These are phyloP conservation scores for Ptychadena robeensis DNA, from an alignment of 2,797 vertebrate genomes.

Conservation along the genomic window DNA sequence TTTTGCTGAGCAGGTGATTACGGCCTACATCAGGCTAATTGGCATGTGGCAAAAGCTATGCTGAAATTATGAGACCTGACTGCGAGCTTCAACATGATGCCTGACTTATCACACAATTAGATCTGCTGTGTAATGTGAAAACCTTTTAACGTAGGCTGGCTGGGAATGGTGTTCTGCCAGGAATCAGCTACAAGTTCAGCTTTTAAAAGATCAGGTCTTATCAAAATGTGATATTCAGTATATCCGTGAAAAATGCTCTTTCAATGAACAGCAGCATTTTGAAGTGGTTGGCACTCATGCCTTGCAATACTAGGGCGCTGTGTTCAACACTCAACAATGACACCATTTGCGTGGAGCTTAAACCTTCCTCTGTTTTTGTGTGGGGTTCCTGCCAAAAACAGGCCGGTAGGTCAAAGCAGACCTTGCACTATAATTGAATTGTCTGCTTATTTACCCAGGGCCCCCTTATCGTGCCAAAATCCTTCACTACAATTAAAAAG, in stretches of 20 bases:
- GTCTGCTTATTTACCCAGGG: too few relatives aligned
- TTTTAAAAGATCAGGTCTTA: not conserved
- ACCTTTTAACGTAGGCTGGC: slow-evolving; percentile 1
- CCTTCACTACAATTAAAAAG: too few relatives aligned
- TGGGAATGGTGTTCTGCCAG: not conserved
- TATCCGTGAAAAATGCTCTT: not conserved
- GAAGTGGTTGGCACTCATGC: not conserved
- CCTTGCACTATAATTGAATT: too few relatives aligned
- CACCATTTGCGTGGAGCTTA: not conserved
- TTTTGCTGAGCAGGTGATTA: slow-evolving; percentile 41
- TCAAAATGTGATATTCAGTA: not conserved
- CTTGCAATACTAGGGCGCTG: not conserved
- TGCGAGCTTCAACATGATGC: slow-evolving; percentile 16
- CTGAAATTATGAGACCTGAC: slow-evolving; percentile 14
- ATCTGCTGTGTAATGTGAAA: slow-evolving; percentile 15
- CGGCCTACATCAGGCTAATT: slow-evolving; percentile 22
- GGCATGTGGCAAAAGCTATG: slow-evolving; percentile 11
- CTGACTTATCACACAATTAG: slow-evolving; percentile 32
- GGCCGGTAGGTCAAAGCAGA: too few relatives aligned
- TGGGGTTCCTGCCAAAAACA: too few relatives aligned
- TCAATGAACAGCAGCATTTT: not conserved
- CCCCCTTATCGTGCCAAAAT: too few relatives aligned
- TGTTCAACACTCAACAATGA: not conserved
- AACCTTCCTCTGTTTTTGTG: too few relatives aligned
- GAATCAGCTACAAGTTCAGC: slow-evolving; percentile 2